Base-by-base conservation (phyloP, 2,888 invertebrate species). In the Lithosia quadra region DNA sequence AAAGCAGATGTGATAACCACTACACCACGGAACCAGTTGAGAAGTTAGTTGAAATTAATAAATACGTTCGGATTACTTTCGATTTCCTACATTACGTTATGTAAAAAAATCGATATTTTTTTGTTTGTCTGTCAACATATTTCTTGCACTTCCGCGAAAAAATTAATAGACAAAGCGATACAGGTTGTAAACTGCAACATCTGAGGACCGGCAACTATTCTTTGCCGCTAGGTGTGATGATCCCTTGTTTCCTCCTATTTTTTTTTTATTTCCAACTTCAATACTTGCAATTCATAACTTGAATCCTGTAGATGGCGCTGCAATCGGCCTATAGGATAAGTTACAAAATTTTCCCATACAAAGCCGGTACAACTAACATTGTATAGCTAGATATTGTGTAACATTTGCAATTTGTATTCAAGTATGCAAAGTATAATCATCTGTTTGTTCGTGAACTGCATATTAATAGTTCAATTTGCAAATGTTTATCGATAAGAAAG, bases 1-100 rank as follows among this genome's bases (percentile, higher is more conserved):
- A 92, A 97, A 97, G 97, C 97, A 97, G 97, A 97, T 97, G 97
- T 97, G 97, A 97, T 97, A 97, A 97, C 97, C 97, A 96, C 97
- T 97, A 97, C 97, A 97, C 97, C 97, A 97, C 97, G 96, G 96
- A 97, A 97, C 92, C 92, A 60, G 77, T 78, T 88, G 73, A 0
- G 0, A 0, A 0, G 0, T 0, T 0, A 0, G 0, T 1, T 39
- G 11, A 73, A 79, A 81, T 75, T 69, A 28, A 11, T 49, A 22
- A 58, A 0, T 15, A 21, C 0, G 9, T 60, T 10, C 21, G 13
- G 53, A 10, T n/a, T 60, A 57, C 77, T 75, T 81, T 79, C 77
- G 33, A 69, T 77, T 78, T 68, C 36, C 53, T 55, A 21, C 9
- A 55, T 15, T 1, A 34, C 28, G 34, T n/a, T n/a, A n/a, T n/a